Conservation (phyloP, 2,797 vertebrate genomes). For the Enoplosus armatus region DNA sequence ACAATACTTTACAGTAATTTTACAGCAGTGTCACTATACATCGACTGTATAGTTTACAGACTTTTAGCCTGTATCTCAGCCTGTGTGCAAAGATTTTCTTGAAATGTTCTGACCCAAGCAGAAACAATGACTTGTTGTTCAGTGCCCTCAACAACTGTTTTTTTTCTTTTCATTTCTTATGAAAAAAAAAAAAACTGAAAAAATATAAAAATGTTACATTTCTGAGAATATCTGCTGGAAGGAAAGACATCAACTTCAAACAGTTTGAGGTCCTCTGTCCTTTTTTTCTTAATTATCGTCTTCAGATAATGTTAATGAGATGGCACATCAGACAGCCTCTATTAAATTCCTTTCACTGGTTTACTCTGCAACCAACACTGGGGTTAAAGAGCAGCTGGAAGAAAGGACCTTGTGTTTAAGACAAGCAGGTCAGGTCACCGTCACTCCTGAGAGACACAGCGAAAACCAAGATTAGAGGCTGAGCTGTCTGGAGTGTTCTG, state of each 20-base stretch:
- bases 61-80: neutral
- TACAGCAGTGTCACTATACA: neutral
- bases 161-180: neutral
- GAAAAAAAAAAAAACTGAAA: neutral
- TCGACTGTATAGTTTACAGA: neutral
- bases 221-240: neutral
- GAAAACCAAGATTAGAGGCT: slow-evolving; percentile 96
- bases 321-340: neutral
- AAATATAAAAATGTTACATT: neutral
- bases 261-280: neutral
- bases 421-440: slow-evolving; percentile 58
- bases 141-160: neutral
- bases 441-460: slow-evolving; percentile 86
- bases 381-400: slow-evolving; percentile 6
- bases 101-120: neutral
- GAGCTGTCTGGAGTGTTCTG: slow-evolving; percentile 98
- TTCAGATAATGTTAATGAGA: neutral
- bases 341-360: neutral
- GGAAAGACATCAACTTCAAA: neutral
- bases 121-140: neutral
- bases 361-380: neutral
- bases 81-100: neutral
- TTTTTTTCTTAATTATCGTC: neutral
- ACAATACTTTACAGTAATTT: slow-evolving; percentile 19
- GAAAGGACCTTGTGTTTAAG: slow-evolving; percentile 13